Evolutionary conservation across 2,113 vertebrate genomes (phyloP), one percentile per base, ranked within the genome.

Genomic region (Perca fluviatilis): DNA sequence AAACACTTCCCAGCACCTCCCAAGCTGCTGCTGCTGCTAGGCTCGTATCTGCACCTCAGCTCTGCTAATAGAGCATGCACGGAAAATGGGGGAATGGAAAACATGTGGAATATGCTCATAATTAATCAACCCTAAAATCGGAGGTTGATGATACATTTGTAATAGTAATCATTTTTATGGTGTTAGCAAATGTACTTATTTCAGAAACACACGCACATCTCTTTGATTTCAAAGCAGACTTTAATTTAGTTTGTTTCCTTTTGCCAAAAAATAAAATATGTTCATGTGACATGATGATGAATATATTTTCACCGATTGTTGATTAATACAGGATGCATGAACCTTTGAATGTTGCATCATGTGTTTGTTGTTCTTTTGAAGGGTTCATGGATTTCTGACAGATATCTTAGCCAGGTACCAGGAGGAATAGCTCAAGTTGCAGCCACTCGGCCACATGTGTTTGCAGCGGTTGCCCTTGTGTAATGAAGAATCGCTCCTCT

Each of bases 1-100:
- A 90, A 93, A 95, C 92, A 92, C 93, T 87, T 93, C 79, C 46
- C 66, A 58, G 68, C 86, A 79, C 74, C 89, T 71, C 77, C 61
- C 73, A 82, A 88, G 83, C 85, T 89, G 90, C 82, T 82, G 84
- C 85, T 71, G 83, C 85, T 77, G 73, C 62, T 40, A 76, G 11
- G 27, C 74, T 87, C 54, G 23, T 71, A 76, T 87, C 88, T 88
- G 87, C 92, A 87, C 89, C 78, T 93, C 88, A n/a, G 25, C 49
- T 36, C 81, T 83, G 77, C 85, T 83, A 91, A 90, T 71, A 89
- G 81, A 82, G 80, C 88, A 88, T 79, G 83, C 71, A 83, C 79
- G 60, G 72, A 56, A 72, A 79, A 66, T 1, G 61, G 61, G 63
- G 23, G 56, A 71, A 63, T 73, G 83, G 73, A 73, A 90, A 91